Base-by-base conservation (phyloP, 1,140 invertebrate genomes). In the Trachymyrmex cornetzi region DNA sequence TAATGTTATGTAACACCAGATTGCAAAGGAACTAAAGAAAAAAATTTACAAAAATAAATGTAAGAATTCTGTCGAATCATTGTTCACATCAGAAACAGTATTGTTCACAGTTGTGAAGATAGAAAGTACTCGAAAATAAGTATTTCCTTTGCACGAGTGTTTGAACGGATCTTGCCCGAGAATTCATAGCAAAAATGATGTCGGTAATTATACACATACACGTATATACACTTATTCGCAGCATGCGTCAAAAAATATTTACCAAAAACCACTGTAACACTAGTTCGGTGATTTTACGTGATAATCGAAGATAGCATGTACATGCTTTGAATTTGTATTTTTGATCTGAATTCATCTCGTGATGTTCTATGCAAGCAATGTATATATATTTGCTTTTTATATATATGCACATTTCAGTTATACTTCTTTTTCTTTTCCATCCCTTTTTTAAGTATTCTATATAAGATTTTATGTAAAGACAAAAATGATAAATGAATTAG, bases 251-350 rank as follows among this genome's bases (percentile, higher is more conserved):
- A 87, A 82, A 74, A 16, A 67, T 44, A 5, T 72, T 48, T 38
- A 66, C 6, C 11, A 30, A 57, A 87, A 55, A 75, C 38, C 12
- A 87, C 34, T 90, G 59, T 75, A 88, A 77, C 50, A 44, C 84
- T 89, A 89, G 50, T 72, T 77, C 79, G 27, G 30, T 85, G 72
- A 85, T 80, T 71, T 64, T 87, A 85, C 53, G 34, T 84, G 59
- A 67, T 66, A 66, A 38, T 85, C 66, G 69, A 89, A 53, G 12
- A 59, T 34, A 87, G 79, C 22, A 84, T 87, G 85, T 89, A 86
- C 44, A 72, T 87, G 66, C 75, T 50, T 59, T 14, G 55, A 81
- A 61, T 90, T 89, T 90, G 85, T 75, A 82, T 85, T 88, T 87
- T 63, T 16, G 57, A 90, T n/a, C 38, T 64, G 63, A 38, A 77